Percentiles rank a stretch among this genome's conserved stretches.
phyloP scores from a whole-genome alignment of 2,797 vertebrate species.

The Molossus molossus region DNA sequence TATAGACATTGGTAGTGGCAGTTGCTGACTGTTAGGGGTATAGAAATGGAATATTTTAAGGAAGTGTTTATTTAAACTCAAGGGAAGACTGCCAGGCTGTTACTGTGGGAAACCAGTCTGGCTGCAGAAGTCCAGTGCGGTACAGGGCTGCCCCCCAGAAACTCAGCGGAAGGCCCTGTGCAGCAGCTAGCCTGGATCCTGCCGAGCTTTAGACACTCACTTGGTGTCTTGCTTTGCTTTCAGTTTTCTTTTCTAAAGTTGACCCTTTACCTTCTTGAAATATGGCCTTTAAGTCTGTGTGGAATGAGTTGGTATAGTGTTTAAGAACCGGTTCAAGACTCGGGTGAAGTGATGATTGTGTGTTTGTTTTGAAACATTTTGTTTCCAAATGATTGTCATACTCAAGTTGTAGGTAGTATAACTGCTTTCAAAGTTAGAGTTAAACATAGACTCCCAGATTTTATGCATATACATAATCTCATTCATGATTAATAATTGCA shows the following conservation, averaged over 20 bases:
- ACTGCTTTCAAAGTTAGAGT: background rate
- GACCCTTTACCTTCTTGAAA: slow-evolving; percentile 37
- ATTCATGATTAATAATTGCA: background rate
- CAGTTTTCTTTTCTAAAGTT: background rate
- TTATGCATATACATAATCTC: background rate
- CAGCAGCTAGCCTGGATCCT: background rate
- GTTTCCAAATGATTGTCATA: background rate
- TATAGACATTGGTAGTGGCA: background rate
- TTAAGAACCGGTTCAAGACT: background rate
- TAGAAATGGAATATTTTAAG: slow-evolving; percentile 65
- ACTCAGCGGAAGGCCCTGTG: background rate
- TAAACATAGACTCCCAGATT: background rate
- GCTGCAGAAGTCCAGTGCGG: slow-evolving; percentile 70
- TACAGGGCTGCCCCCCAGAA: slow-evolving; percentile 32
- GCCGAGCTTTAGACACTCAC: background rate
- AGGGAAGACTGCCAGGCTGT: slow-evolving; percentile 64
- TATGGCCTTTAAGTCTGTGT: background rate
- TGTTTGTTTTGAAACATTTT: slow-evolving; percentile 41
- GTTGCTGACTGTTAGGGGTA: background rate
- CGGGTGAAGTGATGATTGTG: background rate
- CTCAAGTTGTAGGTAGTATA: background rate
- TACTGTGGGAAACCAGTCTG: slow-evolving; percentile 73
- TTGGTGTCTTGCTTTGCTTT: background rate
- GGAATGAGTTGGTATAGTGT: background rate
- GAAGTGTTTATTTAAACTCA: slow-evolving; percentile 75